These are phyloP conservation scores for Nesometra sesokonis DNA, from an alignment of 35 echinoderm and acorn worm genomes.

Conservation along the genomic window DNA sequence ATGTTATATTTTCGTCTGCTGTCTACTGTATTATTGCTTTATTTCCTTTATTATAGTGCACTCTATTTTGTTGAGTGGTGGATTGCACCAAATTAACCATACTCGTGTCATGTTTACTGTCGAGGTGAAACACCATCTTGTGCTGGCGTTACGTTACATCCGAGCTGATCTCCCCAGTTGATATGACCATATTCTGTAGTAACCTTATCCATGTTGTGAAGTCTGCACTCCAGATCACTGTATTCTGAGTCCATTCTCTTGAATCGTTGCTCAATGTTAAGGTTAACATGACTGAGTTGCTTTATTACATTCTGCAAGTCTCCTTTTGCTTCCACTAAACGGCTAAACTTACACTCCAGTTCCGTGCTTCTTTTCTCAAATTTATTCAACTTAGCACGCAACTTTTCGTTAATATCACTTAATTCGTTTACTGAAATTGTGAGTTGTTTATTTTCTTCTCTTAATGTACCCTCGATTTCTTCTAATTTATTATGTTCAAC, in stretches of 20 bases:
- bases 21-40: too few species aligned
- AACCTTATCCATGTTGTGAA: not conserved
- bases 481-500: constrained; percentile 9
- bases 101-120: not conserved
- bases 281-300: constrained; percentile 49
- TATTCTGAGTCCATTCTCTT: constrained; percentile 79
- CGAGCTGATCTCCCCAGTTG: not conserved
- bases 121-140: not conserved
- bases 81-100: too few species aligned
- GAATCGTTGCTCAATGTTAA: constrained; percentile 58
- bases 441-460: constrained; percentile 36
- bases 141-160: not conserved
- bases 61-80: too few species aligned
- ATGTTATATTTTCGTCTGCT: too few species aligned
- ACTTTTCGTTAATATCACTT: constrained; percentile 33
- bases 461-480: constrained; percentile 4
- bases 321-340: constrained; percentile 39
- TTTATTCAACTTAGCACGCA: constrained; percentile 26
- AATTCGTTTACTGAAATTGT: constrained; percentile 34
- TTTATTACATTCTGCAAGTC: constrained; percentile 56
- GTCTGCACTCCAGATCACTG: constrained; percentile 29
- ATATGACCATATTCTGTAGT: not conserved
- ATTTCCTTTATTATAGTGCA: too few species aligned
- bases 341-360: constrained; percentile 38
- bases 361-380: constrained; percentile 43